These are phyloP conservation scores for Ecliptopera silaceata DNA, from an alignment of 2,888 invertebrate genomes.

Conservation along the genomic window DNA sequence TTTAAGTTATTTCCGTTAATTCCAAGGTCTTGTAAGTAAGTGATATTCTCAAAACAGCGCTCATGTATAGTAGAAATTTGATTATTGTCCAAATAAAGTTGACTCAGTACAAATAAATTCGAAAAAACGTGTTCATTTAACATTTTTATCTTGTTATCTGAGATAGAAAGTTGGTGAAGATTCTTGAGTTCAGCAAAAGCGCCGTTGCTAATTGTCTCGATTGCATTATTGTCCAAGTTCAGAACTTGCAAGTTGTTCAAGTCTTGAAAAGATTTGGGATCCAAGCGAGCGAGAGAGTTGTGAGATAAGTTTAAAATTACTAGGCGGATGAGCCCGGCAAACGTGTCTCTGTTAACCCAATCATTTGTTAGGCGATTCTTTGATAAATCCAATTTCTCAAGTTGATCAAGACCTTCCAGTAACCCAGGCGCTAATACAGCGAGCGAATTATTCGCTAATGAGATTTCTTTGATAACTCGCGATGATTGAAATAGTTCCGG, in stretches of 20 bases:
- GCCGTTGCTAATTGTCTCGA: constrained; percentile 87
- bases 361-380: constrained; percentile 88
- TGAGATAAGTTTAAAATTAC: constrained; percentile 88
- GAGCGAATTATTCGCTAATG: constrained; percentile 91
- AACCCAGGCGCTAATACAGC: constrained; percentile 89
- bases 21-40: constrained; percentile 90
- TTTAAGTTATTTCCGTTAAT: constrained; percentile 88
- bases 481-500: constrained; percentile 90
- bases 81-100: constrained; percentile 89
- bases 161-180: constrained; percentile 88
- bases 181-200: constrained; percentile 89
- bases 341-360: constrained; percentile 90
- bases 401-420: constrained; percentile 88
- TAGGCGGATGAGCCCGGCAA: constrained; percentile 88
- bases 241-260: constrained; percentile 89
- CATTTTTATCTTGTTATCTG: constrained; percentile 86
- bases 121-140: constrained; percentile 87
- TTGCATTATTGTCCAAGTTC: constrained; percentile 88
- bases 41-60: constrained; percentile 89
- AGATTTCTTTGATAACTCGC: constrained; percentile 87
- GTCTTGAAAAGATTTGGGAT: constrained; percentile 88
- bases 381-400: constrained; percentile 89
- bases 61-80: constrained; percentile 86
- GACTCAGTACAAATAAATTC: constrained; percentile 88
- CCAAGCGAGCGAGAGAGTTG: constrained; percentile 87